Conservation (phyloP, 1,140 invertebrate species). For the Drosophila santomea region DNA sequence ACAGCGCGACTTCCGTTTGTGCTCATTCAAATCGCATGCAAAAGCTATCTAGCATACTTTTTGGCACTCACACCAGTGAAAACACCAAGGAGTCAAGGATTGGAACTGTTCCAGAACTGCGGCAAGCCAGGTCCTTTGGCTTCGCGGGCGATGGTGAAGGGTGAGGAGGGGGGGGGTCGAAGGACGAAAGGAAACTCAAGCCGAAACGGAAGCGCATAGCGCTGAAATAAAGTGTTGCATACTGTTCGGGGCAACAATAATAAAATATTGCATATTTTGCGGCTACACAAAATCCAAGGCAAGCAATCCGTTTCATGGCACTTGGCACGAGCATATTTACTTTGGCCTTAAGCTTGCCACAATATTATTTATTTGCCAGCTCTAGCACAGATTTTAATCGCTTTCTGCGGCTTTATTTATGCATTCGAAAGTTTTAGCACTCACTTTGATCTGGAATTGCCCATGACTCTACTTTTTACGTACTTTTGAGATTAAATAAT, state of each 20-base stretch:
- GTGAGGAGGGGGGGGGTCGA: background rate
- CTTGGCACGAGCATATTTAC: constrained; percentile 22
- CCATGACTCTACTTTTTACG: no score
- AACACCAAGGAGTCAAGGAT: constrained; percentile 44
- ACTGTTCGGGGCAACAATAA: constrained; percentile 78
- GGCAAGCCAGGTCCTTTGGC: constrained; percentile 1
- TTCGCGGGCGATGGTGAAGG: background rate
- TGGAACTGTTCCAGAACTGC: constrained; percentile 65
- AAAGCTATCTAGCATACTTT: constrained; percentile 70
- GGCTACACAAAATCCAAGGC: constrained; percentile 44
- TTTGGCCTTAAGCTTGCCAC: constrained; percentile 11
- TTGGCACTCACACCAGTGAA: constrained; percentile 57
- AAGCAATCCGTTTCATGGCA: constrained; percentile 28
- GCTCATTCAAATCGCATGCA: constrained; percentile 81
- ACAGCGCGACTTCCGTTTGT: constrained; percentile 69
- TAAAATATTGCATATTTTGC: constrained; percentile 79
- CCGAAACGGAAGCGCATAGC: constrained; percentile 61
- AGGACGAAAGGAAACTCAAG: constrained; percentile 24
- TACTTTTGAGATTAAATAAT: no score
- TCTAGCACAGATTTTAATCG: constrained; percentile 20
- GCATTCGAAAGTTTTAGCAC: background rate
- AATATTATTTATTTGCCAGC: constrained; percentile 17
- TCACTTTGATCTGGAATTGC: background rate
- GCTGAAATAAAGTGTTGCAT: constrained; percentile 83
- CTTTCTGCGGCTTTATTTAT: background rate